These are phyloP conservation scores for Ochropacha duplaris DNA, from an alignment of 2,888 invertebrate species.

Conservation along the genomic window DNA sequence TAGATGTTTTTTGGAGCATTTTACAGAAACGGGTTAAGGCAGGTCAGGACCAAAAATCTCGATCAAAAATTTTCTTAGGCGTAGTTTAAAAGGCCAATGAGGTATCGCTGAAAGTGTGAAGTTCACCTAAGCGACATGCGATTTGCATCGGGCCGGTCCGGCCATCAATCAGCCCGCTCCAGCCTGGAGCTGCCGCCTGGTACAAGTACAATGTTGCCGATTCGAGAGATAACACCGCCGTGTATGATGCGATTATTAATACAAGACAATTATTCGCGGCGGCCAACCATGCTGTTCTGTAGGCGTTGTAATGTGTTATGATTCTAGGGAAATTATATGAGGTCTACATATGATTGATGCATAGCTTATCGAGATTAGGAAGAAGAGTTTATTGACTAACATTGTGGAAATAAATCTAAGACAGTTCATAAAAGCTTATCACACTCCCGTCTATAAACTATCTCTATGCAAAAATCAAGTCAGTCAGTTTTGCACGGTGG, in stretches of 20 bases:
- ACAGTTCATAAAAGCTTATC: too few relatives aligned
- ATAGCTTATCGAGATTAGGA: background rate
- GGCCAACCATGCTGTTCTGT: conserved; percentile 3
- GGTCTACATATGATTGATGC: background rate
- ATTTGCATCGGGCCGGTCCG: conserved; percentile 26
- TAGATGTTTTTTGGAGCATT: too few relatives aligned
- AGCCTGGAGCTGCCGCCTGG: conserved; percentile 43
- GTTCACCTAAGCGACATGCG: conserved; percentile 2
- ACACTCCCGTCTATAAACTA: too few relatives aligned
- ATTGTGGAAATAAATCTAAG: too few relatives aligned
- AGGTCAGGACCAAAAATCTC: too few relatives aligned
- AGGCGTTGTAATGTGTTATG: conserved; percentile 17
- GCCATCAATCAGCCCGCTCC: conserved; percentile 54
- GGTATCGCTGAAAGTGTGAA: background rate
- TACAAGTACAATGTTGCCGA: conserved; percentile 41
- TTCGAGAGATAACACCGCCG: conserved; percentile 43
- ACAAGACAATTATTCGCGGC: conserved; percentile 34
- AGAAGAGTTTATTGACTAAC: background rate
- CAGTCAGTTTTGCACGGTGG: too few relatives aligned
- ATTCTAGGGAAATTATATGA: conserved; percentile 15
- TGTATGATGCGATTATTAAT: conserved; percentile 51
- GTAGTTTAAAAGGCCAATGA: background rate
- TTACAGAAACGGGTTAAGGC: too few relatives aligned
- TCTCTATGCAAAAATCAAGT: too few relatives aligned
- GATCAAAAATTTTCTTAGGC: too few relatives aligned